phyloP scores from a whole-genome alignment of 2,113 vertebrate genomes.

The Dipodomys merriami region DNA sequence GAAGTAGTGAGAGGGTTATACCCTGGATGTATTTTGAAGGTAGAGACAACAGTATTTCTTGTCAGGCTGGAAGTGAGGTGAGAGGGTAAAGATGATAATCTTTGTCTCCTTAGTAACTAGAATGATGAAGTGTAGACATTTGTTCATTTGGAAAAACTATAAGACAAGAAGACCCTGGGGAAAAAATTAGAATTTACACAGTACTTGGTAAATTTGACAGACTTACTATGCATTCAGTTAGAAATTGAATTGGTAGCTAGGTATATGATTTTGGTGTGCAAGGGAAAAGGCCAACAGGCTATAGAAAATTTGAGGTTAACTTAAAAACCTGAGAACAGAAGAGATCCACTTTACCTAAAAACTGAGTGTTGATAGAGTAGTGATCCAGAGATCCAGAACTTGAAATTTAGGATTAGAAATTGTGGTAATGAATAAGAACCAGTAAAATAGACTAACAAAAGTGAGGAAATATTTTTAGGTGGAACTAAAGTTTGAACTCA shows the following conservation, averaged over 20 bases:
- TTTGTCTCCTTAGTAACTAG: not conserved
- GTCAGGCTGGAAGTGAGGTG: not conserved
- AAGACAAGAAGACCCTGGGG: not conserved
- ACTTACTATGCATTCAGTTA: not conserved
- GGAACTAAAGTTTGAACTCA: too few relatives aligned
- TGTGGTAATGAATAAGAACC: not conserved
- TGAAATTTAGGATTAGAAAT: not conserved
- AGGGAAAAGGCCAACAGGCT: not conserved
- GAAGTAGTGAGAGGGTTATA: not conserved
- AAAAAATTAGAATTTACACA: not conserved
- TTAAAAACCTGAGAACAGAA: not conserved
- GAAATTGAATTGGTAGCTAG: constrained; percentile 12
- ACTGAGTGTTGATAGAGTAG: not conserved
- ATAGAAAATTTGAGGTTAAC: constrained; percentile 4
- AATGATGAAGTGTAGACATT: not conserved
- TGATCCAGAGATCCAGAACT: not conserved
- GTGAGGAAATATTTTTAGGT: not conserved
- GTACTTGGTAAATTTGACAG: not conserved
- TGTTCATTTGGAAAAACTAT: constrained; percentile 16
- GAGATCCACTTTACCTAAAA: not conserved
- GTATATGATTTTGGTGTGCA: not conserved
- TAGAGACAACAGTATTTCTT: constrained; percentile 35
- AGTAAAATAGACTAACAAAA: constrained; percentile 1
- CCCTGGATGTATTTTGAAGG: constrained; percentile 41
- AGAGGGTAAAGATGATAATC: not conserved